Evolutionary conservation across 1,140 invertebrate species (phyloP).

Genomic region (Drosophila obscura): DNA sequence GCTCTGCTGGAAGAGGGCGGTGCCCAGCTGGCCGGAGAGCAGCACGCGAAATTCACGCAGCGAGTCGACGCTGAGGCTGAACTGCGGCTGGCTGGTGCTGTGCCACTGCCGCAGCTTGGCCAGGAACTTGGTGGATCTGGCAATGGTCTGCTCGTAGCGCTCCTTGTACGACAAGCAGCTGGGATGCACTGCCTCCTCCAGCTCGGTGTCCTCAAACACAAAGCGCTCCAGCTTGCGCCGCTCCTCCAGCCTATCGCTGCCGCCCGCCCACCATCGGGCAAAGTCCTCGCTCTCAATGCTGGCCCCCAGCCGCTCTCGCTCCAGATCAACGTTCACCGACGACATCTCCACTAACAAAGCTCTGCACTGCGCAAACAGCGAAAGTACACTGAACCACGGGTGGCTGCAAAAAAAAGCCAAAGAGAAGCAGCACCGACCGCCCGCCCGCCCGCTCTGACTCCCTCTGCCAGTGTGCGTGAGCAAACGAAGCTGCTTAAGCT

Average conservation of each 20-base stretch:
- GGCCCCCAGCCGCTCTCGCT: constrained; percentile 89
- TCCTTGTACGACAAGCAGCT: constrained; percentile 93
- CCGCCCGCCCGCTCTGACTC: too few species aligned
- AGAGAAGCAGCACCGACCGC: too few species aligned
- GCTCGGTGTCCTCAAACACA: constrained; percentile 88
- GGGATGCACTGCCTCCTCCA: constrained; percentile 88
- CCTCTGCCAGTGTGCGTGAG: too few species aligned
- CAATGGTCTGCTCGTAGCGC: constrained; percentile 91
- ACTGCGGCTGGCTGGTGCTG: constrained; percentile 65
- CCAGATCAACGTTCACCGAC: constrained; percentile 85
- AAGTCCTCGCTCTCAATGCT: constrained; percentile 90
- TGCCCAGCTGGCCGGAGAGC: constrained; percentile 89
- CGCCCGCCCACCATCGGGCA: constrained; percentile 91
- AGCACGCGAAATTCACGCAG: constrained; percentile 68
- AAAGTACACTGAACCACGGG: constrained; percentile 2
- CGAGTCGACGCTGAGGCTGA: constrained; percentile 14
- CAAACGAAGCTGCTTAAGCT: too few species aligned
- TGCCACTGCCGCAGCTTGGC: constrained; percentile 88
- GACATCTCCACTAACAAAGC: background rate
- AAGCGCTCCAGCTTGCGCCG: constrained; percentile 86
- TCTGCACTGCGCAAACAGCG: background rate
- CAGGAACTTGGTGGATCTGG: constrained; percentile 89
- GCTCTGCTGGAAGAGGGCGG: constrained; percentile 91
- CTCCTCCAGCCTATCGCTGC: constrained; percentile 86
- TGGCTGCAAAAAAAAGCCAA: too few species aligned